These are phyloP conservation scores for Melipona beecheii DNA, from an alignment of 2,888 invertebrate genomes.

Conservation along the genomic window DNA sequence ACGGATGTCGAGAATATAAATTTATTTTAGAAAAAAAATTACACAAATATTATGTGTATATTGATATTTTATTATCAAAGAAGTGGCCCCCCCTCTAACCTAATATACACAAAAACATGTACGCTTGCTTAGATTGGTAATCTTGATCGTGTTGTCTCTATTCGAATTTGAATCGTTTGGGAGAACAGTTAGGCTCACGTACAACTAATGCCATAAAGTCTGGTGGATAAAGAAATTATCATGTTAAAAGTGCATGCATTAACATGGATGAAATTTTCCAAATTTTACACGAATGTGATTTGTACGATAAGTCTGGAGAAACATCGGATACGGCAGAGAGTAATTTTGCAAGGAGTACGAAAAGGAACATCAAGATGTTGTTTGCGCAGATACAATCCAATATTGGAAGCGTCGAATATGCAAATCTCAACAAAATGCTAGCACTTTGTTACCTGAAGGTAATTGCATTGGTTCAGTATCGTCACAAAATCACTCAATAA, in stretches of 20 bases:
- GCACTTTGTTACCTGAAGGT: constrained; percentile 74
- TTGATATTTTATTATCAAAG: neutral
- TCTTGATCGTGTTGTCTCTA: neutral
- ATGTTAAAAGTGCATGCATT: neutral
- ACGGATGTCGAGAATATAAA: neutral
- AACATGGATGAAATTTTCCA: constrained; percentile 50
- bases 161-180: constrained; percentile 42
- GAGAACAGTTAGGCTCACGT: constrained; percentile 3
- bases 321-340: neutral
- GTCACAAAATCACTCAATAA: neutral
- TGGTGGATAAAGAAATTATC: neutral
- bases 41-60: neutral
- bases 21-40: neutral
- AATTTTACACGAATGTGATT: constrained; percentile 41
- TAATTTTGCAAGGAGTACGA: constrained; percentile 45
- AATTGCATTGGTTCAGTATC: constrained; percentile 8
- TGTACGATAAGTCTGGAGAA: constrained; percentile 1
- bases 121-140: constrained; percentile 7
- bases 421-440: constrained; percentile 74
- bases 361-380: constrained; percentile 52
- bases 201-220: neutral
- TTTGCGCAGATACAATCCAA: constrained; percentile 45
- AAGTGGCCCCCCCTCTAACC: constrained; percentile 5
- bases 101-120: neutral
- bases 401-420: constrained; percentile 71